Base-by-base conservation (phyloP, 2,113 vertebrate species). In the Myrmecophaga tridactyla region DNA sequence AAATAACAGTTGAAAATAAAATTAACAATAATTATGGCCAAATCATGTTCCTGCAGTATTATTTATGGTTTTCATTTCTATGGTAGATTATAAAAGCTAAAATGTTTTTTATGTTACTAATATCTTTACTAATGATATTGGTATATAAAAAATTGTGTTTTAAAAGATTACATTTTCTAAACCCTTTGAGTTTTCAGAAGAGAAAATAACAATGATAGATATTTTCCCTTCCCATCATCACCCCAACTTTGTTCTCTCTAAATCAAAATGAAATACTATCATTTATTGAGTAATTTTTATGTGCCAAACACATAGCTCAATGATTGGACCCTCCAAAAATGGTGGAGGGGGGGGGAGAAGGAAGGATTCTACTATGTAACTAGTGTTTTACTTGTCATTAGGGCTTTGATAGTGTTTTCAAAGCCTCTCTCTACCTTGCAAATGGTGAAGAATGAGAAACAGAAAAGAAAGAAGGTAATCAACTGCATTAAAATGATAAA, bases 31-130 rank as follows among this genome's bases (percentile, higher is more conserved):
- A 93, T 62, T 85, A 80, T 43, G 36, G n/a, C 18, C 43, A 90
- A 63, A 80, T 86, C 90, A 84, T 81, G 25, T 77, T 85, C 18
- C 31, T 75, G 65, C 12, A 15, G 11, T 65, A 76, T 81, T 92
- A 92, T 90, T 93, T 92, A 25, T 94, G 53, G 80, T 77, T 92
- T 96, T 94, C 21, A 70, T 72, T 95, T 96, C 41, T 39, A 90
- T 43, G 53, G 48, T 70, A 82, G 41, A 67, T 84, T 90, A 84
- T 72, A 91, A 87, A 56, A 93, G 88, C 83, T 76, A 7, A 80
- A 62, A 90, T 88, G 3, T 51, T 95, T 4, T 60, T 95, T 96
- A 36, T 81, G 51, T 11, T 89, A 86, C 43, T 78, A 69, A 90
- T 87, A 92, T 53, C 11, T 94, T 81, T 90, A 39, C n/a, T 86